A percentile compares a stretch with the other conserved stretches of the same genome.
These are phyloP conservation scores for Datnioides undecimradiatus DNA, from an alignment of 2,113 vertebrate genomes.

Conservation along the genomic window DNA sequence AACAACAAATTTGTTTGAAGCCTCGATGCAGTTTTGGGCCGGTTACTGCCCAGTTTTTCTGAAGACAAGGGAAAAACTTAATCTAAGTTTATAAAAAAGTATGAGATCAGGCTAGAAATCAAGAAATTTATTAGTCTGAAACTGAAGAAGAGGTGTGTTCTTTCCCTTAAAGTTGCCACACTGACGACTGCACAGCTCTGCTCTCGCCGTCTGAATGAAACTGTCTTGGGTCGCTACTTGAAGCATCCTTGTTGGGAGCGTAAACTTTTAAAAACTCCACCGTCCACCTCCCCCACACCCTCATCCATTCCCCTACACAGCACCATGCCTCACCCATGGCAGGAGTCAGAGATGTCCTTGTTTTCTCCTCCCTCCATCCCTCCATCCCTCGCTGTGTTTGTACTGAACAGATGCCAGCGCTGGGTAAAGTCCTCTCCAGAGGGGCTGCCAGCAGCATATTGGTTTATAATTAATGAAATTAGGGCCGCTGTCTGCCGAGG, in stretches of 20 bases:
- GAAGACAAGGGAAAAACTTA: slow-evolving; percentile 12
- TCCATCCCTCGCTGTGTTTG: slow-evolving; percentile 68
- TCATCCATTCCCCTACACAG: slow-evolving; percentile 24
- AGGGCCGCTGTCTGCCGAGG: slow-evolving; percentile 96
- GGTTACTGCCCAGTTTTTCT: not conserved
- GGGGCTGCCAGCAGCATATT: slow-evolving; percentile 93
- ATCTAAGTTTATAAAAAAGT: not conserved
- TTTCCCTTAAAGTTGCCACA: not conserved
- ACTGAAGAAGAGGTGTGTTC: not conserved
- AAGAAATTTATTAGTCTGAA: not conserved
- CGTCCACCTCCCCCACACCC: not conserved
- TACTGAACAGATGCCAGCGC: slow-evolving; percentile 93
- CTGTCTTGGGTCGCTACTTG: not conserved
- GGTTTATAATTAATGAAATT: slow-evolving; percentile 99
- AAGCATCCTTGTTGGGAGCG: not conserved
- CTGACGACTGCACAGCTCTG: not conserved
- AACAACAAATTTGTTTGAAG: not conserved
- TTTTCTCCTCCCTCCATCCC: slow-evolving; percentile 70
- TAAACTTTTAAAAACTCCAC: slow-evolving; percentile 24
- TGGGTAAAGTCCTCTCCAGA: slow-evolving; percentile 91
- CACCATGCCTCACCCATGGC: slow-evolving; percentile 45
- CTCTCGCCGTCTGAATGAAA: not conserved
- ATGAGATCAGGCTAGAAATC: not conserved
- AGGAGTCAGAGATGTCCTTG: slow-evolving; percentile 69
- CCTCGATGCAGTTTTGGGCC: not conserved